A percentile compares a stretch with the other conserved stretches of the same genome.
These are phyloP conservation scores for Drosophila mettleri DNA, from an alignment of 2,888 invertebrate genomes.

Conservation along the genomic window DNA sequence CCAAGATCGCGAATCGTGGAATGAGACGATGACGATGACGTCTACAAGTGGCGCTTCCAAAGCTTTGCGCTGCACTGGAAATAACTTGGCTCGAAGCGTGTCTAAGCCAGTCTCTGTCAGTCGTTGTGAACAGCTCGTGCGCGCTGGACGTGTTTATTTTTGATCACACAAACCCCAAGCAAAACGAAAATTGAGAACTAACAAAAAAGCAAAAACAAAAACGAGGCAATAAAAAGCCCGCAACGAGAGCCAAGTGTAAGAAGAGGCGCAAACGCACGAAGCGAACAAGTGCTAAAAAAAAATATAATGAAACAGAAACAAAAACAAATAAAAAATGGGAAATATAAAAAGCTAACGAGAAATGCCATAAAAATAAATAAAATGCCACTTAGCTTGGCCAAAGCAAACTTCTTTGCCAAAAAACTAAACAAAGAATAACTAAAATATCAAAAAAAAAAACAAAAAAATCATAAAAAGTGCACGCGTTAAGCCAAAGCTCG, in stretches of 20 bases:
- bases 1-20: constrained; percentile 59
- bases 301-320: constrained; percentile 10
- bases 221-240: constrained; percentile 51
- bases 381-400: constrained; percentile 19
- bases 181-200: constrained; percentile 14
- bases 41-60: constrained; percentile 56
- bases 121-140: constrained; percentile 76
- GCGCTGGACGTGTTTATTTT: constrained; percentile 66
- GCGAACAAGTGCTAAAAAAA: constrained; percentile 48
- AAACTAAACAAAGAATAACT: constrained; percentile 8
- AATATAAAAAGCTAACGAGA: constrained; percentile 35
- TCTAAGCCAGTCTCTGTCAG: constrained; percentile 49
- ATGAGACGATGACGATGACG: constrained; percentile 60
- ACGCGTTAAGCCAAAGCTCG: background rate
- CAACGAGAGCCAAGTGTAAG: constrained; percentile 55
- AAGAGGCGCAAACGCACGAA: constrained; percentile 15
- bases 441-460: background rate
- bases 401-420: background rate
- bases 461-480: constrained; percentile 14
- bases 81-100: constrained; percentile 50
- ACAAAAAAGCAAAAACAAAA: constrained; percentile 28
- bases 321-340: constrained; percentile 18
- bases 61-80: constrained; percentile 50
- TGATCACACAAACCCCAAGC: constrained; percentile 2
- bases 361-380: constrained; percentile 46